A percentile compares a stretch with the other conserved stretches of the same genome.
These are phyloP conservation scores for Dendrophyllia cribrosa DNA, from an alignment of 64 coral and sea anemone species.

Conservation along the genomic window DNA sequence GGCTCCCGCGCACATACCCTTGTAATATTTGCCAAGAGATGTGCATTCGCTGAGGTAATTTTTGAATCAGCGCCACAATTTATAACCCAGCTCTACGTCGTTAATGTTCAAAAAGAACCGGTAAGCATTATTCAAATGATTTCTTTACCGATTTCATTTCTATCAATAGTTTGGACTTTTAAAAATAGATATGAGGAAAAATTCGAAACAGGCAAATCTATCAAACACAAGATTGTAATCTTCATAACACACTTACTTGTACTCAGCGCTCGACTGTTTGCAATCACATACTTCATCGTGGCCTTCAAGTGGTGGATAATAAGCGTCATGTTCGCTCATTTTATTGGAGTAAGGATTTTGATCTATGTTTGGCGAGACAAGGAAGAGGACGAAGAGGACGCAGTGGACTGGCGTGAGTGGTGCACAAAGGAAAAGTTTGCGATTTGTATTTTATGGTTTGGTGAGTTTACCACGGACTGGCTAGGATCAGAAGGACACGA, in stretches of 20 bases:
- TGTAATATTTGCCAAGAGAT: no score
- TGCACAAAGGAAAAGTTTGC: neutral
- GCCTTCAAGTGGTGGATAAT: neutral
- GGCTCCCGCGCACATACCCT: no score
- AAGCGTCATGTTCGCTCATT: neutral
- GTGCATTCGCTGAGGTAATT: neutral
- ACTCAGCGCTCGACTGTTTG: neutral
- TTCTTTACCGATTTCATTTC: neutral
- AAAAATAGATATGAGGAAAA: neutral
- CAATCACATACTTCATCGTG: neutral
- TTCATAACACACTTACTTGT: no score
- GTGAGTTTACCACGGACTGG: neutral
- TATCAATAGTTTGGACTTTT: neutral
- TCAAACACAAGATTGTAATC: neutral
- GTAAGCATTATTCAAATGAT: constrained; percentile 10
- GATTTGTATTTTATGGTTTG: neutral
- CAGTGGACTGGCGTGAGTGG: no score
- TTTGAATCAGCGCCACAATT: constrained; percentile 7
- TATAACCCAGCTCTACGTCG: constrained; percentile 29
- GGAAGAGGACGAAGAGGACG: no score
- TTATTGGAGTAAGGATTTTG: neutral
- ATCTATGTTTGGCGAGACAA: neutral
- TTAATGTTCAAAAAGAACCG: neutral
- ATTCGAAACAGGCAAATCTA: neutral
- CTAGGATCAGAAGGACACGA: neutral